Percentiles rank a stretch among this genome's conserved stretches.
Evolutionary conservation across 2,797 vertebrate species (phyloP).

Genomic region (Holocentrus rufus): DNA sequence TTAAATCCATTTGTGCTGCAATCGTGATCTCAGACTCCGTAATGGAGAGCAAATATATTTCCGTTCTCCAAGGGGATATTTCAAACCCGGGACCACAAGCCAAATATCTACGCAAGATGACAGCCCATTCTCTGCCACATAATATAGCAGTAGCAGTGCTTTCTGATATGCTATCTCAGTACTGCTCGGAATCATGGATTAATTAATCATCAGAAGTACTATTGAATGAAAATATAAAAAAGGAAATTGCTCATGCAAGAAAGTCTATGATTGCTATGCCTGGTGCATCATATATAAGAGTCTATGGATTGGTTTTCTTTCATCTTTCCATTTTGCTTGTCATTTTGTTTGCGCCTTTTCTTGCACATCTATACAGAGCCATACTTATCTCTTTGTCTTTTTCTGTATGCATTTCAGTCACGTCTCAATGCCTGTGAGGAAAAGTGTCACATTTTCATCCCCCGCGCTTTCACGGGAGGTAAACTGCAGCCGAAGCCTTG

Average conservation of each 20-base stretch:
- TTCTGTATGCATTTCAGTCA: slow-evolving; percentile 11
- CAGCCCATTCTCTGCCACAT: slow-evolving; percentile 34
- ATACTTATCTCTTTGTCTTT: slow-evolving; percentile 17
- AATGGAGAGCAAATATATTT: slow-evolving; percentile 42
- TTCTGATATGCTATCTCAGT: slow-evolving; percentile 49
- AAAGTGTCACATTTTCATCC: slow-evolving; percentile 13
- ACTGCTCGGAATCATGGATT: slow-evolving; percentile 27
- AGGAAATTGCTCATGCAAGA: slow-evolving; percentile 10
- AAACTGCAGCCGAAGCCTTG: slow-evolving; percentile 32
- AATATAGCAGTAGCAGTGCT: slow-evolving; percentile 17
- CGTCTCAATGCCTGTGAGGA: slow-evolving; percentile 11
- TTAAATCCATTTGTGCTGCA: slow-evolving; percentile 19
- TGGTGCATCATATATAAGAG: slow-evolving; percentile 8
- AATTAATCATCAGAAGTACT: slow-evolving; percentile 34
- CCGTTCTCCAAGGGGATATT: slow-evolving; percentile 1
- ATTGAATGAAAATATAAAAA: slow-evolving; percentile 15
- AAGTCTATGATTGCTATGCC: slow-evolving; percentile 2
- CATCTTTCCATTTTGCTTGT: slow-evolving; percentile 17
- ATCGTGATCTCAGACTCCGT: slow-evolving; percentile 14
- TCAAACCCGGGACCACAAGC: slow-evolving; percentile 29
- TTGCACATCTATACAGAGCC: slow-evolving; percentile 4
- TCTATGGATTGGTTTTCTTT: slow-evolving; percentile 13
- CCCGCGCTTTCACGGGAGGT: slow-evolving; percentile 12
- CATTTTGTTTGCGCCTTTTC: slow-evolving; percentile 19
- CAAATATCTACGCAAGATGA: slow-evolving; percentile 18